These are phyloP conservation scores for Mimachlamys varia DNA, from an alignment of 2,888 invertebrate species.

Conservation along the genomic window DNA sequence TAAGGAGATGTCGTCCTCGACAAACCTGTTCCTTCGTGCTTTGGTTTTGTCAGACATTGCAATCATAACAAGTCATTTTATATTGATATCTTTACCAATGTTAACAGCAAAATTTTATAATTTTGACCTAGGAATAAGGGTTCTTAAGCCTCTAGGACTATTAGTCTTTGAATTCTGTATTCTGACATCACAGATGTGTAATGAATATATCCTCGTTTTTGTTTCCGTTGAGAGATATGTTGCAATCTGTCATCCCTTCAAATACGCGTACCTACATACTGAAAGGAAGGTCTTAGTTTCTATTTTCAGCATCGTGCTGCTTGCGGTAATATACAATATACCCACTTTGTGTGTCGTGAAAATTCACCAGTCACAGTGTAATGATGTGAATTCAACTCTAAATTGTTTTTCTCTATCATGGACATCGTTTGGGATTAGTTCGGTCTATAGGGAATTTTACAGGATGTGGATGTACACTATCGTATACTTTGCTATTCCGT, in stretches of 20 bases:
- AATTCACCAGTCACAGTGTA: neutral
- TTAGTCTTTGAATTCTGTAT: neutral
- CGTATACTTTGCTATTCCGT: neutral
- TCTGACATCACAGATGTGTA: neutral
- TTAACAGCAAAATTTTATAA: neutral
- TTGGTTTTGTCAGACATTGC: neutral
- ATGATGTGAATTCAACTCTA: neutral
- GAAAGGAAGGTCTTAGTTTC: neutral
- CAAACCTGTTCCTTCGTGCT: constrained; percentile 5
- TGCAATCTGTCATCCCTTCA: neutral
- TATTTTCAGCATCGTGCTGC: neutral
- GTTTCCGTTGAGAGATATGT: neutral
- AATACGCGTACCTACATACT: neutral
- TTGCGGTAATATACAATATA: neutral
- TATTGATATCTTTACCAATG: neutral
- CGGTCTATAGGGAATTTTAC: neutral
- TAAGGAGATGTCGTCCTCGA: neutral
- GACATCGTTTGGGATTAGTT: neutral
- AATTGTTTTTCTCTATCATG: neutral
- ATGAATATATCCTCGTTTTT: neutral
- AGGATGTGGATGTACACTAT: neutral
- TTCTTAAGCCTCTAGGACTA: neutral
- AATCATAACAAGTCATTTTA: neutral
- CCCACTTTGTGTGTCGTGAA: neutral
- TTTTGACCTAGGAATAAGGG: neutral